Evolutionary conservation across 2,113 vertebrate genomes (phyloP), one percentile per base, ranked within the genome.

Genomic region (Hippocampus guttulatus): DNA sequence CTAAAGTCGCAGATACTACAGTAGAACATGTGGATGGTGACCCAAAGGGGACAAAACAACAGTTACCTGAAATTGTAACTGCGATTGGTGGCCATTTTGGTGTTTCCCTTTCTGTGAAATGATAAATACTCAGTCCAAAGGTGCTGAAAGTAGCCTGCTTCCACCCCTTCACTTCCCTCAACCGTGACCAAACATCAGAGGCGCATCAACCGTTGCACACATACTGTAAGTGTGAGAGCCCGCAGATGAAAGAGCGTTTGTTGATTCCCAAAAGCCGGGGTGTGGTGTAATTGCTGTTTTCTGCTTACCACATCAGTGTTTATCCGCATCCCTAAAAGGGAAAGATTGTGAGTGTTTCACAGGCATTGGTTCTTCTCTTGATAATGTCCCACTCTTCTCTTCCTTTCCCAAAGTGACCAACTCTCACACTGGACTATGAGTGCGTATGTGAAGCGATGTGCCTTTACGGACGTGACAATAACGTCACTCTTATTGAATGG

Each of bases 271-370:
- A 77, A 84, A 64, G 75, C 72, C 77, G 81, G 75, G 79, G 68
- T 86, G 72, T 58, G 30, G 77, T 78, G 71, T 91, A 89, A 91
- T 83, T 88, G 86, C 70, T 87, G 77, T 88, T 89, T 91, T 88
- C 76, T 78, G 75, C 55, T 49, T 49, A 69, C 78, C 63, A 57
- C 77, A 82, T 87, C 75, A 82, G 64, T 83, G 75, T 90, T 86
- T 86, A 85, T 77, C 51, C 68, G 84, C 67, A 71, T 72, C 77
- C 73, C 60, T 27, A 62, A 83, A 82, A 73, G 71, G 71, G 79
- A 73, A 14, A 62, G 55, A 63, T 57, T 78, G 80, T 64, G 74
- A 72, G 79, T 71, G 76, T 84, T 79, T 84, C 78, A 87, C 72
- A 71, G 69, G 80, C 58, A 38, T 81, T 75, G 78, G 78, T 78